phyloP scores from a whole-genome alignment of 1,140 invertebrate genomes.

The Halyomorpha halys region DNA sequence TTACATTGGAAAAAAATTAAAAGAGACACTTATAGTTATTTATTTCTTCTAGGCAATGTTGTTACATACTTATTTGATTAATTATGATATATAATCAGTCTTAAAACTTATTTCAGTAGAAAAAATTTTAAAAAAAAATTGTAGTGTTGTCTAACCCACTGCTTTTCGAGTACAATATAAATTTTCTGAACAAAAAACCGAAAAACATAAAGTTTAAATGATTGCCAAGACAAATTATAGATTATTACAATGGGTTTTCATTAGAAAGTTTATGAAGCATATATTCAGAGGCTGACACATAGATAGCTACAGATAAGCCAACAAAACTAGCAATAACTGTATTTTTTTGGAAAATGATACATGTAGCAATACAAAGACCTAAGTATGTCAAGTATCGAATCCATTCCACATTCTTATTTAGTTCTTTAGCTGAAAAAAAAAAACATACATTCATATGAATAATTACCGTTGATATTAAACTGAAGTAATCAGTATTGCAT shows the following conservation, averaged over 20 bases:
- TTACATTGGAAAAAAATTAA: too few relatives aligned
- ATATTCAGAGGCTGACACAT: conserved; percentile 71
- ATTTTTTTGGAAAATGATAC: conserved; percentile 70
- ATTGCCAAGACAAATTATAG: background rate
- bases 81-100: too few relatives aligned
- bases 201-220: too few relatives aligned
- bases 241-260: background rate
- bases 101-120: too few relatives aligned
- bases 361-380: conserved; percentile 66
- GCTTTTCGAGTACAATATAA: too few relatives aligned
- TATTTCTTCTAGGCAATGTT: too few relatives aligned
- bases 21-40: too few relatives aligned
- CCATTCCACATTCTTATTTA: conserved; percentile 15
- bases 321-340: conserved; percentile 57
- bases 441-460: conserved; percentile 15
- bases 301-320: conserved; percentile 59
- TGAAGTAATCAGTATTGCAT: too few relatives aligned
- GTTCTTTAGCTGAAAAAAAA: conserved; percentile 12
- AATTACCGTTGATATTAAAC: conserved; percentile 17
- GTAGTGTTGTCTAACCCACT: too few relatives aligned
- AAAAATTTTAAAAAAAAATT: too few relatives aligned
- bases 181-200: too few relatives aligned
- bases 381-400: conserved; percentile 67
- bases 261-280: conserved; percentile 31
- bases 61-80: too few relatives aligned